Conservation (phyloP, 1,140 invertebrate species). For the Asobara japonica region DNA sequence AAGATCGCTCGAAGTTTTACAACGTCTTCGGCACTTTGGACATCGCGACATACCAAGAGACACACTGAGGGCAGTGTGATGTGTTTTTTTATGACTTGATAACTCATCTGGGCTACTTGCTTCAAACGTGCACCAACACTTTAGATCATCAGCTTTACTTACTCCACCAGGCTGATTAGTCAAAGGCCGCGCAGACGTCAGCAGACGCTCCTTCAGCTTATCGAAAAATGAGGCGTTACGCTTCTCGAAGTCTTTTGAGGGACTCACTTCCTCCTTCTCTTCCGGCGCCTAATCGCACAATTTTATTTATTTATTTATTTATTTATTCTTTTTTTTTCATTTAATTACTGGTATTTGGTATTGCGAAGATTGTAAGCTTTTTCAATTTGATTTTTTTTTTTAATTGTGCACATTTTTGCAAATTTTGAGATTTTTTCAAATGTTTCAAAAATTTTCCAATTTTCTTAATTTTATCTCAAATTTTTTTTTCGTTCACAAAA, state of each 20-base stretch:
- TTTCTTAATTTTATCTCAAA: too few relatives aligned
- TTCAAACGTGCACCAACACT: constrained; percentile 64
- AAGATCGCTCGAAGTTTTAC: constrained; percentile 83
- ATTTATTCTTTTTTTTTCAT: too few relatives aligned
- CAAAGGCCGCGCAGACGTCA: constrained; percentile 60
- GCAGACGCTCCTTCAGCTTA: constrained; percentile 79
- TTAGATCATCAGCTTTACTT: constrained; percentile 57
- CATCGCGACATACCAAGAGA: constrained; percentile 80
- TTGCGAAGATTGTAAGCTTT: too few relatives aligned
- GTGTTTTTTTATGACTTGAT: constrained; percentile 57
- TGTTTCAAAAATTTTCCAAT: too few relatives aligned
- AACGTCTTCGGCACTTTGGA: constrained; percentile 84
- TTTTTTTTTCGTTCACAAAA: too few relatives aligned
- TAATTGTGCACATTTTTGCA: too few relatives aligned
- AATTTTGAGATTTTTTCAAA: too few relatives aligned
- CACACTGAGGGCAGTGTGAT: constrained; percentile 61
- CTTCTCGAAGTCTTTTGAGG: constrained; percentile 67
- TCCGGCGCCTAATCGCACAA: constrained; percentile 39
- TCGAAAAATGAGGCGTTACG: constrained; percentile 85
- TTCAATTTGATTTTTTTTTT: too few relatives aligned
- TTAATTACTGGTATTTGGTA: too few relatives aligned
- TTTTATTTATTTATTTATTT: background rate
- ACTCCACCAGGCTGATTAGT: constrained; percentile 50
- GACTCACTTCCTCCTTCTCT: constrained; percentile 36
- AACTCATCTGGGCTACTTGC: constrained; percentile 55